phyloP scores from a whole-genome alignment of 2,113 vertebrate species.

The Chionodraco myersi region DNA sequence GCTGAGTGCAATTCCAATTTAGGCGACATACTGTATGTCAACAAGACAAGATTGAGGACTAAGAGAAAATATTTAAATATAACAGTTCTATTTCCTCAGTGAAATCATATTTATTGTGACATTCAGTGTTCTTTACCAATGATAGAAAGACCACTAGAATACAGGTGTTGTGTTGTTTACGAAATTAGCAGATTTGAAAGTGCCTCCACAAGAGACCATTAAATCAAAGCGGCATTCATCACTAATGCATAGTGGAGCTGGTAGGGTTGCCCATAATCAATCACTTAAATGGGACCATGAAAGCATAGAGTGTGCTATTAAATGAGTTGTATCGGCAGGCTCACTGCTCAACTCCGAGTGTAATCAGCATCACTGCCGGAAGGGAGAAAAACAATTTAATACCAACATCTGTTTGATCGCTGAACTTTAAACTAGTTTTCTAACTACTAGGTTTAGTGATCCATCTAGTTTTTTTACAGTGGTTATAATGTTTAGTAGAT shows the following conservation, averaged over 20 bases:
- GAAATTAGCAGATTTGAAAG: slow-evolving; percentile 60
- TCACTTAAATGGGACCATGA: slow-evolving; percentile 67
- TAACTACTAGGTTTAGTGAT: background rate
- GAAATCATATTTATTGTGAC: slow-evolving; percentile 10
- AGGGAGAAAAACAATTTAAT: slow-evolving; percentile 24
- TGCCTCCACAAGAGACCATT: slow-evolving; percentile 48
- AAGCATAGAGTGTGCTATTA: slow-evolving; percentile 53
- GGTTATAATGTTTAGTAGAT: background rate
- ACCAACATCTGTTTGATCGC: slow-evolving; percentile 7
- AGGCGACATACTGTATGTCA: too few species aligned
- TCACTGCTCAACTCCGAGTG: slow-evolving; percentile 26
- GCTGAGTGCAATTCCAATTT: too few species aligned
- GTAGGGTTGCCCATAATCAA: slow-evolving; percentile 64
- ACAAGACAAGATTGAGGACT: background rate
- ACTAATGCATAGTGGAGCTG: slow-evolving; percentile 60
- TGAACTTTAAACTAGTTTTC: slow-evolving; percentile 29
- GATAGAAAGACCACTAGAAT: slow-evolving; percentile 12
- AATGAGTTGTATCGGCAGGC: slow-evolving; percentile 56
- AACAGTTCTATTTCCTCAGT: background rate
- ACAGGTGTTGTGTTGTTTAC: slow-evolving; percentile 60
- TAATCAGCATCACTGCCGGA: slow-evolving; percentile 41
- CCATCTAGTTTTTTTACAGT: background rate
- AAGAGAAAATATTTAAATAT: background rate
- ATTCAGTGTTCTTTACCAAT: background rate
- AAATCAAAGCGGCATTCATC: slow-evolving; percentile 65